Conservation (phyloP, 2,888 invertebrate genomes). For the Hemithea aestivaria region DNA sequence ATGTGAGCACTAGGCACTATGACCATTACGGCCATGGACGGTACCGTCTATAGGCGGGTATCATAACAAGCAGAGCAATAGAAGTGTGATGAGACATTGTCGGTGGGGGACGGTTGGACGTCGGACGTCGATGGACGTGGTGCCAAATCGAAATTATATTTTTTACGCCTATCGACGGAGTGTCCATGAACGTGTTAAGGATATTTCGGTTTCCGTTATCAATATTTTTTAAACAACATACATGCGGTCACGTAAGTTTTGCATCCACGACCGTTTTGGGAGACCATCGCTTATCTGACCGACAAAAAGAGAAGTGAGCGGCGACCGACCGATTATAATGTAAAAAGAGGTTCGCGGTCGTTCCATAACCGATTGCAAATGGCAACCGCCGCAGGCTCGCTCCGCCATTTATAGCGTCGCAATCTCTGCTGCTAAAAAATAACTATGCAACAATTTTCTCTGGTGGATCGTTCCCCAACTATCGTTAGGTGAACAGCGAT, state of each 20-base stretch:
- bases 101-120: no score
- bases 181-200: no score
- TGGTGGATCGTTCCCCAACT: constrained; percentile 54
- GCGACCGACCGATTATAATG: constrained; percentile 72
- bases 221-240: no score
- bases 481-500: constrained; percentile 52
- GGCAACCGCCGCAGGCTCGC: constrained; percentile 69
- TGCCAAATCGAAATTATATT: no score
- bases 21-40: no score
- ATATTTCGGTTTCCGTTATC: no score
- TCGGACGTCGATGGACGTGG: no score
- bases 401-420: constrained; percentile 72
- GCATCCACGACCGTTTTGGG: constrained; percentile 51
- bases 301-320: constrained; percentile 61
- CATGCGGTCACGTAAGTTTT: constrained; percentile 38
- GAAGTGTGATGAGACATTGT: no score
- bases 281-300: constrained; percentile 50
- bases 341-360: constrained; percentile 74
- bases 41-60: no score
- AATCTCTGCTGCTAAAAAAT: constrained; percentile 73
- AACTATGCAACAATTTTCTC: constrained; percentile 61
- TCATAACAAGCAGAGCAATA: no score
- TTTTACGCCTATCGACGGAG: no score
- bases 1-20: no score
- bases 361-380: constrained; percentile 79